Evolutionary conservation across 1,140 invertebrate species (phyloP).

Genomic region (Eciton burchellii): DNA sequence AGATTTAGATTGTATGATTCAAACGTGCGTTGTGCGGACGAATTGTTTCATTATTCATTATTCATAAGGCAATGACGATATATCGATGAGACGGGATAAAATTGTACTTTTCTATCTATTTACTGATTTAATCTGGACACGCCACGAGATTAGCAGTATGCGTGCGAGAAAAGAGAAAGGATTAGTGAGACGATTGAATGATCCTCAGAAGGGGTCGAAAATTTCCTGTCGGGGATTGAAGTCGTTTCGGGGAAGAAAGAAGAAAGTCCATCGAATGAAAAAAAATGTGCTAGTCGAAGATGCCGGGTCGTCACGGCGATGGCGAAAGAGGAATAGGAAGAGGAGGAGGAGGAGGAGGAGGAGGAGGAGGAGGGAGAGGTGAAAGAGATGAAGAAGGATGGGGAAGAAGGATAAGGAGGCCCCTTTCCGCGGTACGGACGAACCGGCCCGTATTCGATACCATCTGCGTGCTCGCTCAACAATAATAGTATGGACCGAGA

Average conservation of each 20-base stretch:
- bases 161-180: background rate
- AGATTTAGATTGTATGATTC: no score
- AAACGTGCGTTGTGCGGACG: no score
- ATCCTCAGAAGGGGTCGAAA: conserved; percentile 28
- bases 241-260: background rate
- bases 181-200: background rate
- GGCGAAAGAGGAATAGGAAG: conserved; percentile 23
- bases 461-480: conserved; percentile 68
- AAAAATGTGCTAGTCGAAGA: conserved; percentile 19
- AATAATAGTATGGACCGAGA: conserved; percentile 77
- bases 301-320: background rate
- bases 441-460: conserved; percentile 71
- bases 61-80: no score
- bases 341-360: conserved; percentile 11
- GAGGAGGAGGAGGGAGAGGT: conserved; percentile 5
- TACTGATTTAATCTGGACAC: no score
- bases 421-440: conserved; percentile 70
- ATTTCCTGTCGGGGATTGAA: conserved; percentile 24
- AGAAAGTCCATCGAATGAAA: conserved; percentile 36
- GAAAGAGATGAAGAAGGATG: no score
- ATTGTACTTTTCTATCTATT: background rate
- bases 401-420: conserved; percentile 21
- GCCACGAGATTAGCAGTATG: background rate
- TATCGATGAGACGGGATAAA: background rate
- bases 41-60: no score